A percentile compares a stretch with the other conserved stretches of the same genome.
These are phyloP conservation scores for Pteropus alecto DNA, from an alignment of 2,113 vertebrate species.

Conservation along the genomic window DNA sequence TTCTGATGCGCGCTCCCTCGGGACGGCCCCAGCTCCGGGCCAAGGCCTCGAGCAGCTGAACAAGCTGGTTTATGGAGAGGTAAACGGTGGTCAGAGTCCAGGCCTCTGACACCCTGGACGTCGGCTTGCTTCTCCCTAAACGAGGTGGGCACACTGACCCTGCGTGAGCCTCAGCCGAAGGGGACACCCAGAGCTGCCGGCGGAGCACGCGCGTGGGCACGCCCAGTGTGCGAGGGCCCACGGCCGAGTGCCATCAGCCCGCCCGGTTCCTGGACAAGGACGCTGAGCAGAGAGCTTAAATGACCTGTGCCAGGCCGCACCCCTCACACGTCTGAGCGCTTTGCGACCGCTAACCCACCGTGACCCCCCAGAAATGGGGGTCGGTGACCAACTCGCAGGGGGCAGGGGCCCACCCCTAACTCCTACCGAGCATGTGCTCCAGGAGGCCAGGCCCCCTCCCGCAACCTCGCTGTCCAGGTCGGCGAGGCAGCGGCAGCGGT, in stretches of 20 bases:
- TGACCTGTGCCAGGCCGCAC: not conserved
- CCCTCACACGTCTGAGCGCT: not conserved
- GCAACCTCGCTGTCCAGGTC: not conserved
- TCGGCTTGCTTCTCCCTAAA: not conserved
- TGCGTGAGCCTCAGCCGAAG: not conserved
- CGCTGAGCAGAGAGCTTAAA: not conserved
- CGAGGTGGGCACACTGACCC: accelerated
- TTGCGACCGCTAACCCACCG: not conserved
- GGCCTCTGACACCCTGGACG: not conserved
- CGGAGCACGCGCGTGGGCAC: no score
- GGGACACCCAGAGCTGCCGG: no score
- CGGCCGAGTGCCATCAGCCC: not conserved
- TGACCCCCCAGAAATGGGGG: not conserved
- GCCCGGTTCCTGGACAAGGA: not conserved
- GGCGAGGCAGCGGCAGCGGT: accelerated
- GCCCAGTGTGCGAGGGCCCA: no score
- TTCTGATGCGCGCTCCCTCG: not conserved
- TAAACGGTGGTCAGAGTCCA: no score
- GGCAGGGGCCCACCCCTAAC: no score
- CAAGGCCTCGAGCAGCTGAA: not conserved
- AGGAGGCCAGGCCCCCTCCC: not conserved
- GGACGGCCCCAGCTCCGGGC: no score
- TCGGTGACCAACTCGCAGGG: no score
- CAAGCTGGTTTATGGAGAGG: no score
- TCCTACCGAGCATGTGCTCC: not conserved